Evolutionary conservation across 2,888 invertebrate genomes (phyloP).

Genomic region (Cephus sareptanus): DNA sequence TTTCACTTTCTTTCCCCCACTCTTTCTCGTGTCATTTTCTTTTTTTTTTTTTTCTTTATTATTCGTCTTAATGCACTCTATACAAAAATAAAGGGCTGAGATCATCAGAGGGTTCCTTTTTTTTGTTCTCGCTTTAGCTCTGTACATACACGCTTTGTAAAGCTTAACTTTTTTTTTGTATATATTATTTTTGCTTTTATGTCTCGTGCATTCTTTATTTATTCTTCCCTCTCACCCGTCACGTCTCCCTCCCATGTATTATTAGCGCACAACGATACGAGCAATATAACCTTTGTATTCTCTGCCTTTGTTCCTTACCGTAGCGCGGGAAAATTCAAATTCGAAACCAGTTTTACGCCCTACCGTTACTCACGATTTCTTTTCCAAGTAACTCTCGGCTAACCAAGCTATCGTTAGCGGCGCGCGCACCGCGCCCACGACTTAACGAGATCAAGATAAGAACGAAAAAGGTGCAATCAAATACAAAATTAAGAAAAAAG

Average conservation of each 20-base stretch:
- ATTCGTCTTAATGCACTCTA: conserved; percentile 50
- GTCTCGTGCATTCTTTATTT: neutral
- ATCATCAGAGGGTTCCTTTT: conserved; percentile 51
- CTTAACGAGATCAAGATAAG: neutral
- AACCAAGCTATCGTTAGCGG: neutral
- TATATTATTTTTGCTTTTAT: neutral
- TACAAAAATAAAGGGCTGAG: conserved; percentile 64
- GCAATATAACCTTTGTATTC: conserved; percentile 22
- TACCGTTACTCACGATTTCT: neutral
- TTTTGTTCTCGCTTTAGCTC: conserved; percentile 33
- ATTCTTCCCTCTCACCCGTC: neutral
- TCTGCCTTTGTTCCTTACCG: conserved; percentile 24
- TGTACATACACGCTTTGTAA: conserved; percentile 30
- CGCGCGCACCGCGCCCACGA: neutral
- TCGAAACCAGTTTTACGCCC: neutral
- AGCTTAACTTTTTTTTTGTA: neutral
- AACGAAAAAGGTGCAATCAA: no score
- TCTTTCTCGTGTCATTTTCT: conserved; percentile 16
- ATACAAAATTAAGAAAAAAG: neutral
- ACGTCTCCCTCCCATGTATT: neutral
- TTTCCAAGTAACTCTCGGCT: neutral
- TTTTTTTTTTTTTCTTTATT: conserved; percentile 38
- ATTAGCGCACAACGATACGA: neutral
- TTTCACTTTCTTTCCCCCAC: conserved; percentile 26
- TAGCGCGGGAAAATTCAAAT: neutral